Evolutionary conservation across 2,113 vertebrate species (phyloP), one percentile per base, ranked within the genome.

Genomic region (Rutilus rutilus): DNA sequence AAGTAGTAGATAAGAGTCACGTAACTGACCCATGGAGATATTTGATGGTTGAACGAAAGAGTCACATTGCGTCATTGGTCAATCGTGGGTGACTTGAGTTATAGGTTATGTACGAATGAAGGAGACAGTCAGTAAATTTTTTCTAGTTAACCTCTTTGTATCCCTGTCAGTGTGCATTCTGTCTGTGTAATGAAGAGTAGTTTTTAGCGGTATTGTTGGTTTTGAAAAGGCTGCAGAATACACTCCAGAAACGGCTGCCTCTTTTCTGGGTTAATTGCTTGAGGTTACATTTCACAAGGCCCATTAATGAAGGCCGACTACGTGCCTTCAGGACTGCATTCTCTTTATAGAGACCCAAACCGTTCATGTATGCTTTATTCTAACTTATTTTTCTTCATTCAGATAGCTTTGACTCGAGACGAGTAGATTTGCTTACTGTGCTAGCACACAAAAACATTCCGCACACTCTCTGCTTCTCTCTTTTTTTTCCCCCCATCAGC

Each of bases 231-330:
- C 12, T 52, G 39, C 7, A 1, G 6, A 54, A 50, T 71, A 65
- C 65, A 36, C 65, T 57, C n/a, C n/a, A 65, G 17, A 50, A 50
- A 14, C 14, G 11, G 6, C 25, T 30, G 64, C 11, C 36, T 84
- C 27, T 15, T 79, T 45, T 80, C 6, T 67, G 15, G 78, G 57
- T 85, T 82, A 87, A 87, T 84, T 85, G 45, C 83, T 45, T 57
- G 15, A 33, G 42, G 73, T 75, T 65, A 52, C 59, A 45, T 57
- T 75, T 75, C 69, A 69, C 33, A 57, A 36, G 33, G 50, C 5
- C 82, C 23, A 30, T 80, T 84, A 81, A 52, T 75, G 54, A 81
- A 81, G 57, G 47, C 57, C 10, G 3, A 50, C 23, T 33, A 36
- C 64, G 30, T 65, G 12, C 77, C 71, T 54, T 4, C 60, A 78